phyloP scores from a whole-genome alignment of 2,888 invertebrate genomes.

The Ecliptopera silaceata region DNA sequence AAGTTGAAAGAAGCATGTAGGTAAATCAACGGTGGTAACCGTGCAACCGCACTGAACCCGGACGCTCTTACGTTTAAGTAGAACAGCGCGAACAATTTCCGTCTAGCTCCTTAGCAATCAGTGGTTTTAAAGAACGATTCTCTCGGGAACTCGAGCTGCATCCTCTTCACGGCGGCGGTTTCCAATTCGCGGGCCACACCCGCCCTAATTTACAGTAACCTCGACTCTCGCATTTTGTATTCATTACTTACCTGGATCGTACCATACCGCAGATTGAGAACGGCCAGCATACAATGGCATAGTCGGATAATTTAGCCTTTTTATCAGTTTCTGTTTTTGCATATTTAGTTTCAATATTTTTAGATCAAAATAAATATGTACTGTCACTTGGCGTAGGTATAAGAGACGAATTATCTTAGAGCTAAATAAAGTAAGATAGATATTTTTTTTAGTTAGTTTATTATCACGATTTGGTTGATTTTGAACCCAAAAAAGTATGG shows the following conservation, averaged over 20 bases:
- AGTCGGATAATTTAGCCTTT: too few relatives aligned
- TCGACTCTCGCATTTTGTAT: conserved; percentile 77
- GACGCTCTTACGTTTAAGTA: conserved; percentile 7
- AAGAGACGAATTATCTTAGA: too few relatives aligned
- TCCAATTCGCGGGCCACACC: conserved; percentile 59
- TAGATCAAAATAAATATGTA: too few relatives aligned
- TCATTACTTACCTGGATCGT: conserved; percentile 74
- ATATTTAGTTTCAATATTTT: too few relatives aligned
- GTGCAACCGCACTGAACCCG: conserved; percentile 1
- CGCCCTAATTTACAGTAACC: conserved; percentile 76
- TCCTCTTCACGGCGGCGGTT: conserved; percentile 51
- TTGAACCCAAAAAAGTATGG: too few relatives aligned
- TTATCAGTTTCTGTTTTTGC: too few relatives aligned
- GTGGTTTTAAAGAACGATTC: conserved; percentile 56
- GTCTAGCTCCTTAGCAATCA: conserved; percentile 46
- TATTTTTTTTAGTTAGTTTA: too few relatives aligned
- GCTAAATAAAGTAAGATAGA: too few relatives aligned
- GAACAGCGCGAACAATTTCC: conserved; percentile 26
- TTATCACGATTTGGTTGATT: too few relatives aligned
- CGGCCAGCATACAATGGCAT: background rate
- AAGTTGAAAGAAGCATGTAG: background rate
- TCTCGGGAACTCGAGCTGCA: conserved; percentile 49
- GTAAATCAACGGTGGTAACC: background rate
- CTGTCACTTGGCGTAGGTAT: too few relatives aligned
- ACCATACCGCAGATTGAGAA: conserved; percentile 34